Evolutionary conservation across 2,113 vertebrate genomes (phyloP), one percentile per base, ranked within the genome.

Genomic region (Paratilapia polleni): DNA sequence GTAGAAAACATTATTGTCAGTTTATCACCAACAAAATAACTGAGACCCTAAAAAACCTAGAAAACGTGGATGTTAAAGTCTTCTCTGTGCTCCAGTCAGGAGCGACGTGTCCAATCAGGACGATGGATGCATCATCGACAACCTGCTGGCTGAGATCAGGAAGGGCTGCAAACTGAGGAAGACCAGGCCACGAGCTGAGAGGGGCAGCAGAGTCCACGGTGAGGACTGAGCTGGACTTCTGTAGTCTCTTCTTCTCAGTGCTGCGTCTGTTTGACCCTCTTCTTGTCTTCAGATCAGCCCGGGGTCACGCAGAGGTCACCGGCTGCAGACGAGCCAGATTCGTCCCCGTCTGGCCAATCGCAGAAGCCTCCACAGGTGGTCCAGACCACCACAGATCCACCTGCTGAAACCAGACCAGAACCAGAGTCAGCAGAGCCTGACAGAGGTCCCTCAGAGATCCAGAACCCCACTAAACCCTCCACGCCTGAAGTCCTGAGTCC

Each of bases 81-180:
- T 20, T 83, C 14, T 80, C 41, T 61, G 52, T 66, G 24, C 52
- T 82, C 10, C 85, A 92, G 91, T 80, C 64, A 89, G 87, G 83
- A 88, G 1, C 14, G 68, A 73, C 8, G 28, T 76, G 63, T 47
- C 64, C 19, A 10, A 5, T 1, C 52, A 58, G 73, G 82, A 87
- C 1, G 49, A 77, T 31, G 86, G 86, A 34, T 91, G 89, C 82
- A 92, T 89, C 74, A 85, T 91, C 8, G 87, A 92, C 84, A 83
- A 88, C 84, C 87, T 92, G 86, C 81, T 92, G 88, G 77, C 89
- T 5, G 91, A 92, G 70, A 92, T 91, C 84, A 81, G 77, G 79
- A 85, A 58, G 2, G 91, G 91, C 60, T 64, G 82, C 81, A 82
- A 59, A 47, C 88, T 92, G 77, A 89, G 61, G 81, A 89, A 60